phyloP scores from a whole-genome alignment of 2,797 vertebrate genomes.

The Limosa lapponica region DNA sequence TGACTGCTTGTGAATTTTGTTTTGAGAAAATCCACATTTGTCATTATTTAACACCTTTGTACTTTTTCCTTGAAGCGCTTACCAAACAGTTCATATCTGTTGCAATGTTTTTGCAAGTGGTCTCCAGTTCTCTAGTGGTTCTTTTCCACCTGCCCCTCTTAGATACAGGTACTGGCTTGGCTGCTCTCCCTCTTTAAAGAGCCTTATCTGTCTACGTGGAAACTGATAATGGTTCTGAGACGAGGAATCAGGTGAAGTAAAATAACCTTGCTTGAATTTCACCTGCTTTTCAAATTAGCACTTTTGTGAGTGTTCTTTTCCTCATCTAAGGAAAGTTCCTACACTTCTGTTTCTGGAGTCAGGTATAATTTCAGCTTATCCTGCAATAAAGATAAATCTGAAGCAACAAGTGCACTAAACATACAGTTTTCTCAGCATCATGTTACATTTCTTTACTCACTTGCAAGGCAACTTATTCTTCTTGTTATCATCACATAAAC shows the following conservation, averaged over 20 bases:
- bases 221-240: not conserved
- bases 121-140: not conserved
- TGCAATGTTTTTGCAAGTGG: not conserved
- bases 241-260: not conserved
- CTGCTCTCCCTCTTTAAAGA: not conserved
- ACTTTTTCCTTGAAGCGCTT: not conserved
- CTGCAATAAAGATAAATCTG: not conserved
- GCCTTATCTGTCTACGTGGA: not conserved
- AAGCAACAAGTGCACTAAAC: not conserved
- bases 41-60: not conserved
- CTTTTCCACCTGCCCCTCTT: not conserved
- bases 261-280: not conserved
- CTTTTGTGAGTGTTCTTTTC: not conserved
- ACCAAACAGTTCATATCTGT: not conserved
- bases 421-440: not conserved
- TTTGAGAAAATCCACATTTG: not conserved
- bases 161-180: not conserved
- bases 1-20: not conserved
- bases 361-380: not conserved
- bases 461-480: not conserved
- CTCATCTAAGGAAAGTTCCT: not conserved
- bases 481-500: not conserved
- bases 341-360: not conserved
- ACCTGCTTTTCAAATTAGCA: not conserved
- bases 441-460: not conserved